Conservation (phyloP, 1,140 invertebrate genomes). For the Hylyphantes graminicola region DNA sequence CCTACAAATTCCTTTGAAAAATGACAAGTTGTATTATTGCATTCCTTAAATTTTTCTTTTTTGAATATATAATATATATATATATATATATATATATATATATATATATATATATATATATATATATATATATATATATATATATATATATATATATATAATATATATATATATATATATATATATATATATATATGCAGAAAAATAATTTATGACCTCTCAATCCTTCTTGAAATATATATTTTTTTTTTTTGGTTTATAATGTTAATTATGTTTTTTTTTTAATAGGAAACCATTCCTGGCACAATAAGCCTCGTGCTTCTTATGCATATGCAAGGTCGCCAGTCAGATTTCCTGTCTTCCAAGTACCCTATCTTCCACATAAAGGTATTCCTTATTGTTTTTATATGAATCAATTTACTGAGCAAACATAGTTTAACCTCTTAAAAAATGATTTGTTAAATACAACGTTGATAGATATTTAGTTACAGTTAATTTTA, state of each 20-base stretch:
- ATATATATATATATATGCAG: not conserved
- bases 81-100: no score
- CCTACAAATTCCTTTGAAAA: no score
- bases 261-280: not conserved
- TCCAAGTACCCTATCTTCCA: slow-evolving; percentile 43
- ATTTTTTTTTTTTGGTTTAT: not conserved
- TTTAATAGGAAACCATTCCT: slow-evolving; percentile 40
- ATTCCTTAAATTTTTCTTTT: no score
- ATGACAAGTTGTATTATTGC: no score
- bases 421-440: no score
- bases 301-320: slow-evolving; percentile 51
- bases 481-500: no score
- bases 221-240: not conserved
- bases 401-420: no score
- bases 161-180: not conserved
- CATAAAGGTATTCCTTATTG: slow-evolving; percentile 17
- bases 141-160: not conserved
- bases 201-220: not conserved
- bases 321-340: slow-evolving; percentile 21
- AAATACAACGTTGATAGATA: no score
- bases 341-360: slow-evolving; percentile 11
- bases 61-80: no score
- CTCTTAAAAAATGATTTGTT: no score
- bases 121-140: no score
- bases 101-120: no score